These are phyloP conservation scores for Oreochromis tanganicae DNA, from an alignment of 2,113 vertebrate genomes.

Conservation along the genomic window DNA sequence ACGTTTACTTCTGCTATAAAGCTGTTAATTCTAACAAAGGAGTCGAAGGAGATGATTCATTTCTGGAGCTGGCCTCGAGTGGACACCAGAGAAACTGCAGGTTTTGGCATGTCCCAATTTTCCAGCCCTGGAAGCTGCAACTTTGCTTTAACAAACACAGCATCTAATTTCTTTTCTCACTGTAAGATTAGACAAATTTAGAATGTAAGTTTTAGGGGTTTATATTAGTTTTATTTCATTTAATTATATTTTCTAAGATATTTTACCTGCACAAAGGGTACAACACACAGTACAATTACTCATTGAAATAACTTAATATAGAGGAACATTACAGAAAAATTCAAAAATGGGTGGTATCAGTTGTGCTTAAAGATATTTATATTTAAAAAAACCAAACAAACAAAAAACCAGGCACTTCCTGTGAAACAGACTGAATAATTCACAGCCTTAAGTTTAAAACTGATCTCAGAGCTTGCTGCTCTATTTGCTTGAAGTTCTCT, in stretches of 20 bases:
- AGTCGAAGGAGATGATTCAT: neutral
- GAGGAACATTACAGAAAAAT: neutral
- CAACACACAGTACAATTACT: neutral
- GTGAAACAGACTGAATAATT: neutral
- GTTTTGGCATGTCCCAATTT: neutral
- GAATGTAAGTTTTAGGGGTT: rapidly evolving
- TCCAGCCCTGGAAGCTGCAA: neutral
- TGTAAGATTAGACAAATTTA: neutral
- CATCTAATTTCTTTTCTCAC: rapidly evolving
- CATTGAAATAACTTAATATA: neutral
- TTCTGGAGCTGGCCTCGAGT: neutral
- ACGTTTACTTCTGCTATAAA: neutral
- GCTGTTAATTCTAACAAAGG: neutral
- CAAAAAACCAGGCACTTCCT: neutral
- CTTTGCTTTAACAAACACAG: neutral
- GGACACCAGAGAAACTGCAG: neutral
- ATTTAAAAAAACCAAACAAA: neutral
- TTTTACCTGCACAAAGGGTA: neutral
- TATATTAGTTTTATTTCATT: neutral
- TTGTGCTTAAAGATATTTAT: neutral
- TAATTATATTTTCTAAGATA: neutral
- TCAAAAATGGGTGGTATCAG: neutral
- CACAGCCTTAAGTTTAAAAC: neutral
- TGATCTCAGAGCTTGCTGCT: neutral
- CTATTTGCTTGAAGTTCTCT: neutral